Conservation (phyloP, 2,797 vertebrate genomes). For the Sorex maritimensis region DNA sequence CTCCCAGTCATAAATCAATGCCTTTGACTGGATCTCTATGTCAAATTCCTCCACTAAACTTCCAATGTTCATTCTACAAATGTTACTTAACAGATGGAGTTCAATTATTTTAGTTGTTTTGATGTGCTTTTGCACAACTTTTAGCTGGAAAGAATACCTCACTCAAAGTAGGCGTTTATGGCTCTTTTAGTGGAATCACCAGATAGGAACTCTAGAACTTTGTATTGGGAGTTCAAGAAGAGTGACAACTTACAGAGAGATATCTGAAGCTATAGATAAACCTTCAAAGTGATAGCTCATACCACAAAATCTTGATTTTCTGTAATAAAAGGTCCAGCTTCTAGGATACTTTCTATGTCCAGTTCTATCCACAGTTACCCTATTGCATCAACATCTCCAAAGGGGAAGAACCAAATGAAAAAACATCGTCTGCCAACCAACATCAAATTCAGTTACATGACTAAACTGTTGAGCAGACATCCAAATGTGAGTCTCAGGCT, state of each 20-base stretch:
- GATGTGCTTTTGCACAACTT: not conserved
- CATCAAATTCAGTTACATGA: slow-evolving; percentile 34
- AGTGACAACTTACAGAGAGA: rapidly evolving
- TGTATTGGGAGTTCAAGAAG: not conserved
- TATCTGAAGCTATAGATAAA: not conserved
- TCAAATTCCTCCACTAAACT: not conserved
- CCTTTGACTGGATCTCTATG: too few species aligned
- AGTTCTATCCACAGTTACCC: not conserved
- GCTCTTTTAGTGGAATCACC: not conserved
- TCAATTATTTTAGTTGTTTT: not conserved
- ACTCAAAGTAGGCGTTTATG: not conserved
- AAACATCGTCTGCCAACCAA: slow-evolving; percentile 27
- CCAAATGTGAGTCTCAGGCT: slow-evolving; percentile 56
- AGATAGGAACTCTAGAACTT: too few species aligned
- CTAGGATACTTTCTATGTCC: not conserved
- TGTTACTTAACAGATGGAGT: not conserved
- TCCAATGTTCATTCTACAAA: not conserved
- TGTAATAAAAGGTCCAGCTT: not conserved
- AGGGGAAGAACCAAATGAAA: slow-evolving; percentile 50
- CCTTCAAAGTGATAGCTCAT: not conserved
- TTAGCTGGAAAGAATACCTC: not conserved
- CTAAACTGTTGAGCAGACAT: slow-evolving; percentile 69
- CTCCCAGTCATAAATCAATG: not conserved
- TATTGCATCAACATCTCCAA: not conserved
- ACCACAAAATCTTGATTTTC: not conserved